Base-by-base conservation (phyloP, 2,113 vertebrate species). In the Aldabrachelys gigantea region DNA sequence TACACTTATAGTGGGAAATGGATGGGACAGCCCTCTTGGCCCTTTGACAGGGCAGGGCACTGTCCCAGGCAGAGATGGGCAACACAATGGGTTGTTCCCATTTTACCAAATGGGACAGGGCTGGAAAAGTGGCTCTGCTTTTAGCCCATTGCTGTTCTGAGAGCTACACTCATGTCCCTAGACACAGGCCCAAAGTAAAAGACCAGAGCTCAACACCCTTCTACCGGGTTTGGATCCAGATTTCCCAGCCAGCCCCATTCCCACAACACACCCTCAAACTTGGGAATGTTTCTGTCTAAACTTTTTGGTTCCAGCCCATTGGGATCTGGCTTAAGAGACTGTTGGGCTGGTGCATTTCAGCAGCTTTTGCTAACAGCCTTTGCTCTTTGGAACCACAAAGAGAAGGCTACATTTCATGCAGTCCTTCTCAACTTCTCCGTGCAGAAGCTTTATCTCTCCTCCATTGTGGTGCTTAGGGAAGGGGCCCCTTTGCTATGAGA, bases 11-110 rank as follows among this genome's bases (percentile, higher is more conserved):
- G 82, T 54, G 59, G 79, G 41, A 65, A 44, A 14, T 87, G 57
- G 69, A 62, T 88, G 82, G 8, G 14, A 76, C 49, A 90, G 84
- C 97, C 81, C 95, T 97, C 97, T 97, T 91, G 88, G 65, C 96
- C 91, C 95, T 84, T 91, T 95, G 94, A 91, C 89, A 31, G 47
- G n/a, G 85, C 16, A 87, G 93, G 85, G 44, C 91, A 13, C 50
- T 83, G 93, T 84, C 89, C 94, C 1, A 0, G 65, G 65, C 81
- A 57, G 81, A 57, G 85, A 87, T 1, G 4, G 50, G 82, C 25
- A 57, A 62, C 8, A 80, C 41, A 83, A n/a, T 25, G 78, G 89
- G 72, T 25, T 5, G 16, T 38, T 94, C 50, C 75, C 19, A 0
- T 76, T 91, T 54, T 22, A 53, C 41, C 79, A 78, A 10, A 78